Evolutionary conservation across 2,797 vertebrate genomes (phyloP).

Genomic region (Oreochromis mossambicus): DNA sequence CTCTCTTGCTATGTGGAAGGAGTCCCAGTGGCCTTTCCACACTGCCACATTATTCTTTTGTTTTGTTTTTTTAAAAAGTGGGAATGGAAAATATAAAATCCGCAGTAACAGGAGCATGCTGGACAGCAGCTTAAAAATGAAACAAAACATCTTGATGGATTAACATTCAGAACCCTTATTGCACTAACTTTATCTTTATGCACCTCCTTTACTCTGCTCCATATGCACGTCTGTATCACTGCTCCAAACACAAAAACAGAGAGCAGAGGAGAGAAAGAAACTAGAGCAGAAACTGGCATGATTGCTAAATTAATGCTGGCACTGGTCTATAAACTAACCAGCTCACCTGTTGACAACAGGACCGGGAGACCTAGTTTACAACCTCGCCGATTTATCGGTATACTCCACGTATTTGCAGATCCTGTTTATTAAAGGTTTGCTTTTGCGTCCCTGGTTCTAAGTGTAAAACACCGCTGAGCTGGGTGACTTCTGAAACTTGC

Average conservation of each 20-base stretch:
- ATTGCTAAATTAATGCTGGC: not conserved
- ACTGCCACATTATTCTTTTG: not conserved
- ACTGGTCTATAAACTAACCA: not conserved
- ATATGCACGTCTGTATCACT: not conserved
- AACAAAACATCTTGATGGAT: not conserved
- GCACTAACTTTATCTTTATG: not conserved
- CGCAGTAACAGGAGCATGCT: rapidly evolving
- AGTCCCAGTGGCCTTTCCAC: not conserved
- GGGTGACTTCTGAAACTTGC: not conserved
- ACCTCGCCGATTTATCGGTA: not conserved
- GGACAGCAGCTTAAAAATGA: not conserved
- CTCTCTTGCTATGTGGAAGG: not conserved
- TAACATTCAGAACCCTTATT: not conserved
- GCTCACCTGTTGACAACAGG: not conserved
- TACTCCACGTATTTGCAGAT: not conserved
- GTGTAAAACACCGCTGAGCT: not conserved
- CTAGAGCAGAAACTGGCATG: not conserved
- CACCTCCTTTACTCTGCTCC: not conserved
- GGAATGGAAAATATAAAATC: not conserved
- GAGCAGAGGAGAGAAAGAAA: not conserved
- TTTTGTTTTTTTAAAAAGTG: not conserved
- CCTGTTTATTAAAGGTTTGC: not conserved
- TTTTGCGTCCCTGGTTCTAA: not conserved
- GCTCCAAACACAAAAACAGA: not conserved
- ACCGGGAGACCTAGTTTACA: not conserved